Conservation (phyloP, 2,797 vertebrate genomes). For the Sebastes minor region DNA sequence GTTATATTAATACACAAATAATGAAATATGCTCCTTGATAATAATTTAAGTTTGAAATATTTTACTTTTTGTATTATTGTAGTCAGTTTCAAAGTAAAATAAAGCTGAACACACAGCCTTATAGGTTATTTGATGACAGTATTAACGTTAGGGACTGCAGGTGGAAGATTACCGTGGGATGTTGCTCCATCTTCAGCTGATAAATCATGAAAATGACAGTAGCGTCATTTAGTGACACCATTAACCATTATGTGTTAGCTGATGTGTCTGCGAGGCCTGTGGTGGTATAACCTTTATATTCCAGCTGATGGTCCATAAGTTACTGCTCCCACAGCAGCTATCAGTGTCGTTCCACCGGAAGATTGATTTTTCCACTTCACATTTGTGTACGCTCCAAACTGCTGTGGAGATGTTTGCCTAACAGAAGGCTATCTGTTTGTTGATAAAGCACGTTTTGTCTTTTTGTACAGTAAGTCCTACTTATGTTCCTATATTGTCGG, state of each 20-base stretch:
- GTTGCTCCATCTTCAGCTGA: background rate
- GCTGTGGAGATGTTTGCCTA: conserved; percentile 7
- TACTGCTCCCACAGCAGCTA: conserved; percentile 3
- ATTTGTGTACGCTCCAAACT: conserved; percentile 2
- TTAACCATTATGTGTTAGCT: conserved; percentile 9
- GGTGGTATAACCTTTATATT: conserved; percentile 3
- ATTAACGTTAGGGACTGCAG: background rate
- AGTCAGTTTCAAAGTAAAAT: background rate
- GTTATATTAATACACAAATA: background rate
- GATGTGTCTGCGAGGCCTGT: background rate
- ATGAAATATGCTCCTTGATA: background rate
- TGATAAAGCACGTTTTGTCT: background rate
- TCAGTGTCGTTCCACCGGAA: conserved; percentile 5
- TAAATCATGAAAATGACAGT: conserved; percentile 12
- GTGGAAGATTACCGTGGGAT: background rate
- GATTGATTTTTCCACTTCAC: conserved; percentile 16
- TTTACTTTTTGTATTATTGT: background rate
- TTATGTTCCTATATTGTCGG: background rate
- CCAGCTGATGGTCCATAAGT: conserved; percentile 3
- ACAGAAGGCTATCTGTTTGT: background rate
- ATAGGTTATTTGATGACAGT: background rate
- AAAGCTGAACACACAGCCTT: background rate
- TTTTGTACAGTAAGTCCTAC: background rate
- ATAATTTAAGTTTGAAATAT: background rate
- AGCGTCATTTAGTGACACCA: conserved; percentile 8